Percentiles rank a stretch among this genome's conserved stretches.
These are phyloP conservation scores for Gadopsis marmoratus DNA, from an alignment of 2,797 vertebrate species.

Conservation along the genomic window DNA sequence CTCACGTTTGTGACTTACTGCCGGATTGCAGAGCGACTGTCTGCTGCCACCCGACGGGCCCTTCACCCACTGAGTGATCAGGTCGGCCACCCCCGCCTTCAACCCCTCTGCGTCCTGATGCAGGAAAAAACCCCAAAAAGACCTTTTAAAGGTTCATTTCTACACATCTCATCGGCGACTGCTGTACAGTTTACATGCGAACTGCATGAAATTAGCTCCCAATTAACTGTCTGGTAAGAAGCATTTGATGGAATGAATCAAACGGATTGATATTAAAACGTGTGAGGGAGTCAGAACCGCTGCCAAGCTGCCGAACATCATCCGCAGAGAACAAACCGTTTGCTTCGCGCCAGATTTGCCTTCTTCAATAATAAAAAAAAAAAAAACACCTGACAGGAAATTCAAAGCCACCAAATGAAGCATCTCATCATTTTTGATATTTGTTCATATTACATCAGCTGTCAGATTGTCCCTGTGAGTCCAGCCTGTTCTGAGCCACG, in stretches of 20 bases:
- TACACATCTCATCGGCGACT: not conserved
- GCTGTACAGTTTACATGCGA: no score
- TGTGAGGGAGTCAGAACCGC: not conserved
- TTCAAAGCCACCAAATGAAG: no score
- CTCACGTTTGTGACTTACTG: conserved; percentile 71
- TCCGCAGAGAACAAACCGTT: not conserved
- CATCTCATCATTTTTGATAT: no score
- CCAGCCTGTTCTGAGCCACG: no score
- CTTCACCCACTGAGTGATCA: conserved; percentile 88
- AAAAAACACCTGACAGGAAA: no score
- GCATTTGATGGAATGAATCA: not conserved
- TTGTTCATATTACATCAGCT: no score
- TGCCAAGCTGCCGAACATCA: not conserved
- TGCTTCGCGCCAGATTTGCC: not conserved
- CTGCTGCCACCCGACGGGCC: conserved; percentile 76
- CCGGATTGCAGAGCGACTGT: conserved; percentile 57
- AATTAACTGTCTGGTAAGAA: not conserved
- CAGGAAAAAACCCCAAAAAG: not conserved
- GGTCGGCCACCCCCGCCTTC: conserved; percentile 86
- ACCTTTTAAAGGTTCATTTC: not conserved
- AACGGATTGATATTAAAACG: not conserved
- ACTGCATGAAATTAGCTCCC: not conserved
- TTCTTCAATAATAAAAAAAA: no score
- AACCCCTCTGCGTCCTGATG: conserved; percentile 84
- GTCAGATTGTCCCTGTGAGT: no score